A percentile compares a stretch with the other conserved stretches of the same genome.
phyloP scores from a whole-genome alignment of 2,113 vertebrate genomes.

The Leptobrachium ailaonicum region DNA sequence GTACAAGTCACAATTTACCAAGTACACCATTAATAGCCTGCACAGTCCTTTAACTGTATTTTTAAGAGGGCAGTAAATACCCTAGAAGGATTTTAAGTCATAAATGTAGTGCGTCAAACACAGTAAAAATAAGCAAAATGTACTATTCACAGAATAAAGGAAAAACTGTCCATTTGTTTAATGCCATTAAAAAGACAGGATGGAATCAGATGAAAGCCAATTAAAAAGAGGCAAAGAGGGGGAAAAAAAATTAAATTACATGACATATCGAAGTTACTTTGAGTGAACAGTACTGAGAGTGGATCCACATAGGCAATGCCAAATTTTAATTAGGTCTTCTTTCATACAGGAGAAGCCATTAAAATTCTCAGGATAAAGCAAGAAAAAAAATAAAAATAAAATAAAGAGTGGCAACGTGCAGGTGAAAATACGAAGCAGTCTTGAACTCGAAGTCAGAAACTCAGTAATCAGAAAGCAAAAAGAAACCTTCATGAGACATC shows the following conservation, averaged over 20 bases:
- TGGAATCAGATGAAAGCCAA: slow-evolving; percentile 56
- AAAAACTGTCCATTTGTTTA: slow-evolving; percentile 60
- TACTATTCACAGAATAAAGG: slow-evolving; percentile 53
- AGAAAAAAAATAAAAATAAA: slow-evolving; percentile 79
- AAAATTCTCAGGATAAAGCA: slow-evolving; percentile 68
- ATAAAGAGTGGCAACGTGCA: slow-evolving; percentile 65
- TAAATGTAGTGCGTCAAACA: slow-evolving; percentile 64
- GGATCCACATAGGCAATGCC: slow-evolving; percentile 60
- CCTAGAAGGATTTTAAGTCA: slow-evolving; percentile 57
- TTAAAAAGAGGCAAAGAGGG: slow-evolving; percentile 6
- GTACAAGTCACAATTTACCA: slow-evolving; percentile 59
- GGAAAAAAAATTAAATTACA: slow-evolving; percentile 57
- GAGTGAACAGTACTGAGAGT: slow-evolving; percentile 56
- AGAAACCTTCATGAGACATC: slow-evolving; percentile 83
- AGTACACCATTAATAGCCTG: slow-evolving; percentile 52
- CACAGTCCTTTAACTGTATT: no score
- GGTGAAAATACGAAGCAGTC: slow-evolving; percentile 71
- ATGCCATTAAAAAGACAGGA: slow-evolving; percentile 56
- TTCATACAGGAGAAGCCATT: slow-evolving; percentile 57
- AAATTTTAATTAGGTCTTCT: slow-evolving; percentile 56
- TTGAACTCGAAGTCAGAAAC: slow-evolving; percentile 69
- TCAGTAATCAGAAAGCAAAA: slow-evolving; percentile 51
- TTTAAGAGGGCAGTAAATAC: neutral
- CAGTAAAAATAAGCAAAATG: slow-evolving; percentile 64
- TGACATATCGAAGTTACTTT: slow-evolving; percentile 48